Conservation (phyloP, 2,113 vertebrate genomes). For the Ptyas mucosa region DNA sequence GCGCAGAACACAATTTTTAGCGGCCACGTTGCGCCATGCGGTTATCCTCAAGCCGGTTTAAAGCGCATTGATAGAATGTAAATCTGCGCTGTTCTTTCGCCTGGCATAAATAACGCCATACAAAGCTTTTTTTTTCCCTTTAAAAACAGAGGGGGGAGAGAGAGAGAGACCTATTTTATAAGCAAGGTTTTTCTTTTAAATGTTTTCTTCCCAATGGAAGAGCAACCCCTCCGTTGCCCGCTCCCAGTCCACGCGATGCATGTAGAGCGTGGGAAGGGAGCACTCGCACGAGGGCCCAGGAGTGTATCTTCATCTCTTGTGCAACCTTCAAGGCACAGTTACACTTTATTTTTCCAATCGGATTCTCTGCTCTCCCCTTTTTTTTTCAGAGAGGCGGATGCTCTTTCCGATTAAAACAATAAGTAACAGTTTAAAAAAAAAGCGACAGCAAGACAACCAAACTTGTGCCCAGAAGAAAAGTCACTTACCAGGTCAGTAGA, state of each 20-base stretch:
- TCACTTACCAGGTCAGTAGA: slow-evolving; percentile 18
- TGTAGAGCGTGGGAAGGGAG: not conserved
- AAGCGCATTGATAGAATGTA: not conserved
- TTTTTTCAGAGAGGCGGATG: not conserved
- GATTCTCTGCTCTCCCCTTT: not conserved
- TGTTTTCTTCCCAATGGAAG: not conserved
- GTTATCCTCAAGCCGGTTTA: not conserved
- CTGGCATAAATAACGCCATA: not conserved
- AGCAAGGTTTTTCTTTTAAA: not conserved
- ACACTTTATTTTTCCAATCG: not conserved
- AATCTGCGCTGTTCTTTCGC: not conserved
- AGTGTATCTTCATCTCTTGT: not conserved
- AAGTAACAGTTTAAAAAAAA: not conserved
- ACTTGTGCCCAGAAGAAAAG: slow-evolving; percentile 15
- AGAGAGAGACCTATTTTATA: not conserved
- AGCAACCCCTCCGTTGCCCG: too few species aligned
- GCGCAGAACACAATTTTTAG: not conserved
- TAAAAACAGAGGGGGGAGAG: not conserved
- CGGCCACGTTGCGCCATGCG: not conserved
- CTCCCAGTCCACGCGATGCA: not conserved
- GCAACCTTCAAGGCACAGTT: not conserved
- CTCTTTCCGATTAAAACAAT: not conserved
- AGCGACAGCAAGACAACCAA: slow-evolving; percentile 3
- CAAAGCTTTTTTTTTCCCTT: not conserved
- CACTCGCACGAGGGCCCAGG: not conserved